Evolutionary conservation across 1,140 invertebrate species (phyloP).

Genomic region (Aradophagus sp.): DNA sequence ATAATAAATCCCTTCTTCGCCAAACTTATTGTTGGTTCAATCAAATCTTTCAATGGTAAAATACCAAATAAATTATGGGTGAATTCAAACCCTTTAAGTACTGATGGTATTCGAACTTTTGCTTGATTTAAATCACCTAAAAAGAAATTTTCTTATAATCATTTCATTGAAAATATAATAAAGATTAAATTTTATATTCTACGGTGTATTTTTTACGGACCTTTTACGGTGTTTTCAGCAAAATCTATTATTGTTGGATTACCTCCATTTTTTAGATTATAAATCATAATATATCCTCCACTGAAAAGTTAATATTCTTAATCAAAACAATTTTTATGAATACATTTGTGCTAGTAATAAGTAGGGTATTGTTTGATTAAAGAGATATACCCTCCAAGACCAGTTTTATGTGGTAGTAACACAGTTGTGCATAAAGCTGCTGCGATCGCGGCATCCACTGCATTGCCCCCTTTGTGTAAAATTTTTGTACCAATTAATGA

Average conservation of each 20-base stretch:
- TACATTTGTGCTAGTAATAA: no score
- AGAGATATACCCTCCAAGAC: slow-evolving; percentile 79
- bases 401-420: slow-evolving; percentile 80
- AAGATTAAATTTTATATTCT: no score
- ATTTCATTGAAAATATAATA: no score
- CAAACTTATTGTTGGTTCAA: slow-evolving; percentile 79
- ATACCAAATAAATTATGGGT: slow-evolving; percentile 78
- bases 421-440: slow-evolving; percentile 81
- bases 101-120: slow-evolving; percentile 75
- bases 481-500: slow-evolving; percentile 81
- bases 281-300: slow-evolving; percentile 83
- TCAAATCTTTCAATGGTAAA: slow-evolving; percentile 79
- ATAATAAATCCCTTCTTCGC: slow-evolving; percentile 77
- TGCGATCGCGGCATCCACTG: slow-evolving; percentile 82
- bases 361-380: no score
- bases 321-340: background rate
- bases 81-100: slow-evolving; percentile 77
- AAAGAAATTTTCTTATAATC: no score
- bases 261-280: slow-evolving; percentile 78
- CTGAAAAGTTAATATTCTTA: no score
- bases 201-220: no score
- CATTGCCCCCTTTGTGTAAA: slow-evolving; percentile 80
- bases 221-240: slow-evolving; percentile 65
- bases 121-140: slow-evolving; percentile 57
- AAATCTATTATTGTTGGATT: slow-evolving; percentile 78